These are phyloP conservation scores for Etheostoma cragini DNA, from an alignment of 2,113 vertebrate genomes.

Conservation along the genomic window DNA sequence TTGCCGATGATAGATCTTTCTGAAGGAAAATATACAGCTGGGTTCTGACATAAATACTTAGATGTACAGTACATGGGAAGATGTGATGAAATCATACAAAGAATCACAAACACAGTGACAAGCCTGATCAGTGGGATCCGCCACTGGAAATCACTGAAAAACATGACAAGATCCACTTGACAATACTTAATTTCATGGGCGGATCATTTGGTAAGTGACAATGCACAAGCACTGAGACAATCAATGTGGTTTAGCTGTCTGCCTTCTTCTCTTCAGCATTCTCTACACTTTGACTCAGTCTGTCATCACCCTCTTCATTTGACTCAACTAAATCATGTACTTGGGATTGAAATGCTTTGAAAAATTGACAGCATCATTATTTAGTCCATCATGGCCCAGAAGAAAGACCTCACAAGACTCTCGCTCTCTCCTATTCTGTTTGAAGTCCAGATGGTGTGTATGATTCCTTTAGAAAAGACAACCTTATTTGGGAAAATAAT, in stretches of 20 bases:
- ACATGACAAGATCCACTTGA: slow-evolving; percentile 42
- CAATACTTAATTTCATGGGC: slow-evolving; percentile 33
- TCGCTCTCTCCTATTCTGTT: slow-evolving; percentile 71
- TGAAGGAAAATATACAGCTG: background rate
- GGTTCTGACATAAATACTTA: slow-evolving; percentile 17
- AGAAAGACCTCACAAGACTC: slow-evolving; percentile 71
- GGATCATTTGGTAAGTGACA: slow-evolving; percentile 47
- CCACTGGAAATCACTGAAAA: slow-evolving; percentile 37
- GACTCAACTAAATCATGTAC: slow-evolving; percentile 70
- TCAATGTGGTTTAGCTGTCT: slow-evolving; percentile 30
- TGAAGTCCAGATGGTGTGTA: slow-evolving; percentile 76
- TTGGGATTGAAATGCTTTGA: slow-evolving; percentile 82
- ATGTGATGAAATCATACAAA: slow-evolving; percentile 42
- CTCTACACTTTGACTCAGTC: slow-evolving; percentile 56
- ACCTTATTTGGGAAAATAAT: slow-evolving; percentile 64
- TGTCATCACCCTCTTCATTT: slow-evolving; percentile 72
- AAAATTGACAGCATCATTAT: slow-evolving; percentile 85
- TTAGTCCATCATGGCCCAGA: slow-evolving; percentile 83
- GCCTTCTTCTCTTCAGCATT: slow-evolving; percentile 51
- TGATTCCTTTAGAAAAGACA: slow-evolving; percentile 56
- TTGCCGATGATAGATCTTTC: slow-evolving; percentile 28
- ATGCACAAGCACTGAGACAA: slow-evolving; percentile 30
- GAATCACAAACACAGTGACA: slow-evolving; percentile 24
- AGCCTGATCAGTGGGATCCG: slow-evolving; percentile 27
- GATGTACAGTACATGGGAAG: background rate